A percentile compares a stretch with the other conserved stretches of the same genome.
These are phyloP conservation scores for Pterocles burchelli DNA, from an alignment of 2,113 vertebrate species.

Conservation along the genomic window DNA sequence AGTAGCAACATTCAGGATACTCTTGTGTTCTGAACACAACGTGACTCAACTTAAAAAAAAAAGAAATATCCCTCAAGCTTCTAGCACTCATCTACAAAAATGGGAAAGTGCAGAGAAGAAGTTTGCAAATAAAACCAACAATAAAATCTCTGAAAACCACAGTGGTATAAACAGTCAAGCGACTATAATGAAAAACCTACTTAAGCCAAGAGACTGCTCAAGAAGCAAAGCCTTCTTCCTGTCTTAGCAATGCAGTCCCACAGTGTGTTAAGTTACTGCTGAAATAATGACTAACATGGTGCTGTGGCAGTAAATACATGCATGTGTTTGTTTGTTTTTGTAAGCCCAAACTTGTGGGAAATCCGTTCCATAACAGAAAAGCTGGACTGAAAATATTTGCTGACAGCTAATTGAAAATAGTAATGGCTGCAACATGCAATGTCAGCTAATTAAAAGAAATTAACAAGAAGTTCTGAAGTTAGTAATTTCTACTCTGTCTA, in stretches of 20 bases:
- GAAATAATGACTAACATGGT: not conserved
- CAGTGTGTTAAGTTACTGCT: not conserved
- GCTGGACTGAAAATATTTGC: not conserved
- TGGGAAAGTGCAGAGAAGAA: fast-evolving
- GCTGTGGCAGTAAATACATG: not conserved
- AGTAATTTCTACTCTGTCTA: not conserved
- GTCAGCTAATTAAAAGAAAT: not conserved
- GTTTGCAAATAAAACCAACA: not conserved
- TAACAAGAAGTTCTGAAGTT: not conserved
- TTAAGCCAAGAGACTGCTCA: not conserved
- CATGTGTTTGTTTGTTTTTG: not conserved
- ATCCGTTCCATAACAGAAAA: not conserved
- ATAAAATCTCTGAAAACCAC: not conserved
- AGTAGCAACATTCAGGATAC: not conserved
- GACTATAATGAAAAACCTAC: not conserved
- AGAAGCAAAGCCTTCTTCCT: not conserved
- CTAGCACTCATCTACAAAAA: not conserved
- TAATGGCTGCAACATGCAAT: not conserved
- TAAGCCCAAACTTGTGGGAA: not conserved
- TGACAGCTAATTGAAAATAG: not conserved
- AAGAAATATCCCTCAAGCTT: not conserved
- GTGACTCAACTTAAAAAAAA: not conserved
- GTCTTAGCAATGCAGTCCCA: not conserved
- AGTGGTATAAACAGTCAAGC: not conserved
- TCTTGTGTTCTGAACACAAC: not conserved